These are phyloP conservation scores for Urocyon cinereoargenteus DNA, from an alignment of 2,797 vertebrate species.

Conservation along the genomic window DNA sequence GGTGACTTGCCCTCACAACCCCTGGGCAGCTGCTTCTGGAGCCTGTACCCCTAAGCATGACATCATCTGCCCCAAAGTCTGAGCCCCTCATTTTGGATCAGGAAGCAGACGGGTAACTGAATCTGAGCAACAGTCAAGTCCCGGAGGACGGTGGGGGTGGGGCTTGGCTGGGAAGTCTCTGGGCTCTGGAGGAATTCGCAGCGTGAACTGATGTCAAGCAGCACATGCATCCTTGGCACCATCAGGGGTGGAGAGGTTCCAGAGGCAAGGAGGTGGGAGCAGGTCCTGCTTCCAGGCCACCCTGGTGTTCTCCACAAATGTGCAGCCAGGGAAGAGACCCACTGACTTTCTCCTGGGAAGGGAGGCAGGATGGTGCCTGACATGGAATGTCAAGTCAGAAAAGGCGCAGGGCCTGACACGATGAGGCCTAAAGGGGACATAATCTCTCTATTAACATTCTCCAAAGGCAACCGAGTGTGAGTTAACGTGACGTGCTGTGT, in stretches of 20 bases:
- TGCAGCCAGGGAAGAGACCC: background rate
- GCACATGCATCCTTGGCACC: background rate
- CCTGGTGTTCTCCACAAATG: background rate
- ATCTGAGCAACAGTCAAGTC: background rate
- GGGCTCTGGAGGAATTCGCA: background rate
- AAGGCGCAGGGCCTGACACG: background rate
- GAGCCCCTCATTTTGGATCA: background rate
- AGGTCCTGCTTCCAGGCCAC: background rate
- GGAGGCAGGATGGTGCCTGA: background rate
- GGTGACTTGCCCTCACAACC: background rate
- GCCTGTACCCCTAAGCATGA: accelerated
- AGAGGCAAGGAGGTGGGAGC: background rate
- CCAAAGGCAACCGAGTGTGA: background rate
- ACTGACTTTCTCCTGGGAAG: background rate
- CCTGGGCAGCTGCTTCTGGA: background rate
- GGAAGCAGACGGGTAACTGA: background rate
- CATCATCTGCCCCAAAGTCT: accelerated
- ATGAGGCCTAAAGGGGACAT: background rate
- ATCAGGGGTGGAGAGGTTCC: background rate
- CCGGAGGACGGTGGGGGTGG: background rate
- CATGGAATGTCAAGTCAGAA: background rate
- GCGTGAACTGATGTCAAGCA: background rate
- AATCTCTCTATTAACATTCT: background rate
- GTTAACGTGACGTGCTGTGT: accelerated
- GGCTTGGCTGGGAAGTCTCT: background rate